Evolutionary conservation across 1,140 invertebrate species (phyloP).

Genomic region (Drepana arcuata): DNA sequence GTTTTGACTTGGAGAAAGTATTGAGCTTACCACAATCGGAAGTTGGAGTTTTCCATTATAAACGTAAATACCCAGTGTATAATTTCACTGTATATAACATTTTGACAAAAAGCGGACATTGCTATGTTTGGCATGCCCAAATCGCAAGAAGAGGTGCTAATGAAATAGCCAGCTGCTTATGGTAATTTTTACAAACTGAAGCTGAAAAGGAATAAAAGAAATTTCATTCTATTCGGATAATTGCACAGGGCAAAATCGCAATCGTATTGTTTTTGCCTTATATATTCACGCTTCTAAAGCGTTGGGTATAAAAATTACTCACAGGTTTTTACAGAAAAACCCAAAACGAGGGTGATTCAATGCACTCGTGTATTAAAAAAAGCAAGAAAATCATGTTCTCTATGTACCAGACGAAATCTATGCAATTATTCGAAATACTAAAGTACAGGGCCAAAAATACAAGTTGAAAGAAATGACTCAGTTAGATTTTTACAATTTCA

Average conservation of each 20-base stretch:
- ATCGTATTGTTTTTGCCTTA: background rate
- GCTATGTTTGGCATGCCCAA: slow-evolving; percentile 18
- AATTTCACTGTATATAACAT: slow-evolving; percentile 22
- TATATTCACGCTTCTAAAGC: slow-evolving; percentile 1
- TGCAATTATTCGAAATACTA: too few species aligned
- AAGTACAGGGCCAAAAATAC: too few species aligned
- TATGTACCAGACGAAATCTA: too few species aligned
- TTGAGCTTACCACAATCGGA: slow-evolving; percentile 10
- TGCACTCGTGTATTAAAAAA: too few species aligned
- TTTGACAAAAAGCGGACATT: slow-evolving; percentile 10
- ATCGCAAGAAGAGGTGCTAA: slow-evolving; percentile 15
- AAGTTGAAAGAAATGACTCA: too few species aligned
- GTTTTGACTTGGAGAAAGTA: slow-evolving; percentile 17
- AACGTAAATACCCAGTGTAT: slow-evolving; percentile 20
- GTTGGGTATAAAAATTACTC: slow-evolving; percentile 20
- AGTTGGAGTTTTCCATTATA: slow-evolving; percentile 22
- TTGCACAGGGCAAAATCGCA: background rate
- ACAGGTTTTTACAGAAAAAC: slow-evolving; percentile 7
- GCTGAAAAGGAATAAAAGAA: slow-evolving; percentile 4
- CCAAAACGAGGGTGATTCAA: background rate
- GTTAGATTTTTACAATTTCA: too few species aligned
- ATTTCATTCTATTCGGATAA: slow-evolving; percentile 6
- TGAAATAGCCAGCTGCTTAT: slow-evolving; percentile 20
- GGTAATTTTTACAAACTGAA: slow-evolving; percentile 3
- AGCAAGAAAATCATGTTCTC: too few species aligned